phyloP scores from a whole-genome alignment of 2,113 vertebrate species.

The Hiodon alosoides region DNA sequence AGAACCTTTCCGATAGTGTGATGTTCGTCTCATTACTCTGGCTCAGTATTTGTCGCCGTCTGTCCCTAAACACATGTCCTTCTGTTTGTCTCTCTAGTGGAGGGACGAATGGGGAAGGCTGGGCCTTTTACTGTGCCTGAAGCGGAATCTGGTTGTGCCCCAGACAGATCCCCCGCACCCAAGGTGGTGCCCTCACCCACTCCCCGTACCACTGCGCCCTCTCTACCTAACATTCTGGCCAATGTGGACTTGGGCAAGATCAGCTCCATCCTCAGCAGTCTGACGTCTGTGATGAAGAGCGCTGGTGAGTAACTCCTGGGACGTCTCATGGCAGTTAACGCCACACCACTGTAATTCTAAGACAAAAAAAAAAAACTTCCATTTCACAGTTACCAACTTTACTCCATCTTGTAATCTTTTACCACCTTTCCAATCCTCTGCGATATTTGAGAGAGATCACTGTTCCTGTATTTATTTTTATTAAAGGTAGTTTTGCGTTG shows the following conservation, averaged over 20 bases:
- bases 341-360: too few relatives aligned
- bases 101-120: constrained; percentile 73
- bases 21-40: too few relatives aligned
- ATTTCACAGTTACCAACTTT: too few relatives aligned
- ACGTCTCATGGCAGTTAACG: too few relatives aligned
- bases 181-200: constrained; percentile 29
- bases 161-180: constrained; percentile 25
- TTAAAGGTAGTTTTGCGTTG: too few relatives aligned
- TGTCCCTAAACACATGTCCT: too few relatives aligned
- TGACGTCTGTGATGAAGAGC: constrained; percentile 93
- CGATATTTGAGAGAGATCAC: too few relatives aligned
- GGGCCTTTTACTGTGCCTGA: constrained; percentile 40
- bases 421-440: too few relatives aligned
- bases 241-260: constrained; percentile 98
- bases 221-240: constrained; percentile 79
- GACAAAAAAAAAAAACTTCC: too few relatives aligned
- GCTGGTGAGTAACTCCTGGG: constrained; percentile 68
- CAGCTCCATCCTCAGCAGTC: constrained; percentile 92
- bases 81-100: constrained; percentile 51
- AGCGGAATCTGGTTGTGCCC: constrained; percentile 30
- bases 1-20: too few relatives aligned
- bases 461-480: too few relatives aligned
- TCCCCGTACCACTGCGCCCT: constrained; percentile 46
- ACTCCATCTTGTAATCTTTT: too few relatives aligned
- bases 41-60: background rate